These are phyloP conservation scores for Tympanoctomys barrerae DNA, from an alignment of 2,797 vertebrate species.

Conservation along the genomic window DNA sequence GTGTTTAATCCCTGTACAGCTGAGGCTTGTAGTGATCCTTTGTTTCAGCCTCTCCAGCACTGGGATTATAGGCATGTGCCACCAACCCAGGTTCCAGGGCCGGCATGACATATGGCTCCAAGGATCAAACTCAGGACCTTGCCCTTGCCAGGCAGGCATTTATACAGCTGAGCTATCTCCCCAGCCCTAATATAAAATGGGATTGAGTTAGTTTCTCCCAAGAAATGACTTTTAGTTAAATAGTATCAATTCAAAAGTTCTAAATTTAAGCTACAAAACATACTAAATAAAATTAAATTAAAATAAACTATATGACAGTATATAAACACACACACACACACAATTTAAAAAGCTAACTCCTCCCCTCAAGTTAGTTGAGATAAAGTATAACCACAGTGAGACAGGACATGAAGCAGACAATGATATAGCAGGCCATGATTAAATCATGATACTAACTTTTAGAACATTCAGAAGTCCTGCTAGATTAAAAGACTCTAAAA, in stretches of 20 bases:
- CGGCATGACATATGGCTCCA: too few relatives aligned
- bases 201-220: not conserved
- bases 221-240: not conserved
- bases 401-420: accelerated
- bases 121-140: too few relatives aligned
- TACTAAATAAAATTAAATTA: not conserved
- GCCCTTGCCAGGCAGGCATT: too few relatives aligned
- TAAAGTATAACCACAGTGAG: not conserved
- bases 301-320: not conserved
- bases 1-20: not conserved
- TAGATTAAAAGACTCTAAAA: not conserved
- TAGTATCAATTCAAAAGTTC: not conserved
- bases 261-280: constrained; percentile 1
- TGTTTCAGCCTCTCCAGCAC: too few relatives aligned
- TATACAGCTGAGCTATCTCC: too few relatives aligned
- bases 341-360: not conserved
- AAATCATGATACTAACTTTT: not conserved
- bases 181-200: not conserved
- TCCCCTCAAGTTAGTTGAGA: not conserved
- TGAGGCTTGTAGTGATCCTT: too few relatives aligned
- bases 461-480: not conserved
- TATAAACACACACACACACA: not conserved
- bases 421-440: not conserved
- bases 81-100: too few relatives aligned
- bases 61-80: too few relatives aligned